Conservation (phyloP, 1,140 invertebrate genomes). For the Leptinotarsa undecemlineata region DNA sequence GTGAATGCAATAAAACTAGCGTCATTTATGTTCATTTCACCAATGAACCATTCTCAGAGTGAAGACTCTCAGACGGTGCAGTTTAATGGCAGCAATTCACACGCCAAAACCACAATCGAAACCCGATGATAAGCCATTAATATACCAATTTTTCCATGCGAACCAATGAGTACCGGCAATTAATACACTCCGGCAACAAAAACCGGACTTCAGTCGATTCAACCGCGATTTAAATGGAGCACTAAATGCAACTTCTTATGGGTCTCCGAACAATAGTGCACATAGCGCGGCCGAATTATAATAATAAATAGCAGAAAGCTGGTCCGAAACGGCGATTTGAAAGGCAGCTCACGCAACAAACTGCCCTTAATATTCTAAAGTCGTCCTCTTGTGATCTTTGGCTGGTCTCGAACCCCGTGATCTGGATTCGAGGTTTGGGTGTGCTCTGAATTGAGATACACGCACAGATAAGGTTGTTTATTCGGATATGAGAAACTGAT, state of each 20-base stretch:
- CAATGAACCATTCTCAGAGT: no score
- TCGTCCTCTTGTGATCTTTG: constrained; percentile 16
- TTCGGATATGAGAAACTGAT: not conserved
- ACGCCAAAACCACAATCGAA: not conserved
- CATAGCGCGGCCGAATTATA: constrained; percentile 40
- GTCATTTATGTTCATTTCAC: no score
- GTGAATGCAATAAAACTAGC: no score
- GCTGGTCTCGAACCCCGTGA: constrained; percentile 25
- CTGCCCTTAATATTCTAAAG: constrained; percentile 34
- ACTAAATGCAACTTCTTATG: constrained; percentile 41
- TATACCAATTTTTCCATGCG: constrained; percentile 16
- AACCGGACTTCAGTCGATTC: constrained; percentile 12
- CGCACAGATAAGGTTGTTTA: constrained; percentile 2
- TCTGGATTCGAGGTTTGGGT: constrained; percentile 36
- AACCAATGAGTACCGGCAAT: constrained; percentile 16
- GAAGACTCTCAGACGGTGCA: not conserved
- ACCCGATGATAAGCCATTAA: constrained; percentile 19
- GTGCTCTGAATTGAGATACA: constrained; percentile 28
- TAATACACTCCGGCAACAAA: constrained; percentile 5
- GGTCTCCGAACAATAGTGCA: constrained; percentile 38
- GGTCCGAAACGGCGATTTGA: constrained; percentile 32
- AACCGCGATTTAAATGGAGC: constrained; percentile 28
- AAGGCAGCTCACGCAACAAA: constrained; percentile 36
- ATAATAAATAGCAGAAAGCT: constrained; percentile 38
- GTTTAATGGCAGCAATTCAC: constrained; percentile 1